Evolutionary conservation across 2,113 vertebrate species (phyloP), one percentile per base, ranked within the genome.

Genomic region (Puntigrus tetrazona): DNA sequence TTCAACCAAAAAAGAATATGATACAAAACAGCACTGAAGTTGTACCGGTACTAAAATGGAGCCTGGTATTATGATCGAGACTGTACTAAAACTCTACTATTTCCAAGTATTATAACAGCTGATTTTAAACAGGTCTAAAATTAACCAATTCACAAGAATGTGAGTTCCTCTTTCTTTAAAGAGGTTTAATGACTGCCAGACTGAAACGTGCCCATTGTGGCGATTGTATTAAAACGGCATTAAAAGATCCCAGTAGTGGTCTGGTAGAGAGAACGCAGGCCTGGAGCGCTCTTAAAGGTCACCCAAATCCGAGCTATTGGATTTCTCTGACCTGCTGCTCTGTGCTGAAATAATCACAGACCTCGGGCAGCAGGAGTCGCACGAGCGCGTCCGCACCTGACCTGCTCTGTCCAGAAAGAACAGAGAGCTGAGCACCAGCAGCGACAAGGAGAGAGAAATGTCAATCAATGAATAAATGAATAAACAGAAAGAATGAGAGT

Each of bases 311-410:
- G 38, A 36, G 20, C 70, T 83, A 83, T 83, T 83, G 82, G 72
- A 83, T 83, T 83, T 75, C 72, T 75, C 52, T 34, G 25, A 59
- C 81, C 81, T 41, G 69, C 52, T 57, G 81, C 36, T 73, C 34
- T 57, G 47, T 20, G 29, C 81, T 57, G n/a, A 57, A 73, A 82
- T 73, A 82, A 82, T 73, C 52, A 78, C 55, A 78, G 76, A 61
- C 55, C 76, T 27, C 76, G 31, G 78, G 38, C 59, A 67, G 57
- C 59, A 78, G 73, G 45, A 52, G 73, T 52, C n/a, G n/a, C 36
- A 78, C 29, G 13, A 38, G 52, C 25, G 34, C 11, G 29, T 57
- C 38, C 75, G 61, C 76, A 78, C 34, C 52, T 61, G 55, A 78
- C 76, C 76, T 59, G 55, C 50, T 77, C 50, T 77, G 52, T 45